Evolutionary conservation across 2,113 vertebrate genomes (phyloP), one percentile per base, ranked within the genome.

Genomic region (Kryptolebias marmoratus): DNA sequence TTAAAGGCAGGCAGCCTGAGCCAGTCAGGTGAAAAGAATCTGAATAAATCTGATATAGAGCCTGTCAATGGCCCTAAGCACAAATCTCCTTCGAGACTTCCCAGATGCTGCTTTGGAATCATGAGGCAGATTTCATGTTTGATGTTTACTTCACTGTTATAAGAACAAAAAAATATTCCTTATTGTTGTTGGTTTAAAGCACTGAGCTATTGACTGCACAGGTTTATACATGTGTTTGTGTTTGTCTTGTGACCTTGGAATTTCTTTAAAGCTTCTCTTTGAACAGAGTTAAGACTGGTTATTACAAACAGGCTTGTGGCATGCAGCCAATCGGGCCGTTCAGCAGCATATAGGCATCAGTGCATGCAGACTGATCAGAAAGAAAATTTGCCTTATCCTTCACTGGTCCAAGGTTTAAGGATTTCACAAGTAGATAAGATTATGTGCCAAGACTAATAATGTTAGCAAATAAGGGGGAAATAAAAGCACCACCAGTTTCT

Each of bases 291-390:
- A 63, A 54, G 47, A 72, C 66, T 79, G 84, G 83, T 88, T 86
- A 82, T 81, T 81, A 77, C 86, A 89, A 90, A 87, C 72, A 88
- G 78, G 83, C 87, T 82, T 81, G 76, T 84, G 79, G 77, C 62
- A 59, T 49, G 30, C 62, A 83, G 77, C 75, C 77, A 76, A 64
- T 68, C 63, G 1, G 50, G 22, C 73, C 73, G 27, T 63, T 76
- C 0, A 1, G 77, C 73, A 69, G 53, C 16, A 0, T 2, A 49
- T 1, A 49, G 62, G 64, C 69, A 60, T 77, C 64, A 36, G 65
- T 44, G 73, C 68, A 49, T 81, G 52, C 66, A 82, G 64, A 75
- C 64, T 84, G 79, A 88, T 78, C 79, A 83, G 65, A 79, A 68
- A 75, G 50, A 42, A 85, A 60, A 81, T 76, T 73, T 80, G 69